Conservation (phyloP, 2,797 vertebrate species). For the Lateolabrax maculatus region DNA sequence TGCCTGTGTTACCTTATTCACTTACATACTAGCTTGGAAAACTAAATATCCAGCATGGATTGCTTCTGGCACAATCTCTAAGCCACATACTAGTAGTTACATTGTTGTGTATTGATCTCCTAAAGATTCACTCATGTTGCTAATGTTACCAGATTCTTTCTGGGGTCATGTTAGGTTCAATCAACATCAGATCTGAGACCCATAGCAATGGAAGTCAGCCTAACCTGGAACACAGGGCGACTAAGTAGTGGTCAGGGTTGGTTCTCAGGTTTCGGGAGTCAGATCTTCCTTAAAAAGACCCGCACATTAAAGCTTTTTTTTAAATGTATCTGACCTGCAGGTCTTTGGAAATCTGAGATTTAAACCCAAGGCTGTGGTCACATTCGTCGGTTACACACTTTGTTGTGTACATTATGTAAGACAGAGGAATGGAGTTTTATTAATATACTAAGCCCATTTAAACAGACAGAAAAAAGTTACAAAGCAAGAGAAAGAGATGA, state of each 20-base stretch:
- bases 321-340: not conserved
- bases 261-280: not conserved
- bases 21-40: not conserved
- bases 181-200: not conserved
- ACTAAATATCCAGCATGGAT: not conserved
- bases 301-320: not conserved
- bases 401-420: not conserved
- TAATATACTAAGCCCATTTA: slow-evolving; percentile 3
- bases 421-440: not conserved
- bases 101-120: not conserved
- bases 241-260: not conserved
- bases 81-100: not conserved
- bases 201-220: not conserved
- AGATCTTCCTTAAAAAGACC: not conserved
- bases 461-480: slow-evolving; percentile 16
- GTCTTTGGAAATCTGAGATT: not conserved
- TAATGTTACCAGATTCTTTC: not conserved
- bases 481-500: slow-evolving; percentile 7
- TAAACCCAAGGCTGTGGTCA: not conserved
- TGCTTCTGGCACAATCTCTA: not conserved
- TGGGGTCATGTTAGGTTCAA: not conserved
- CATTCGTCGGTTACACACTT: not conserved
- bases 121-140: not conserved
- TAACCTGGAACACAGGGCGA: not conserved
- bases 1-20: not conserved